Evolutionary conservation across 1,140 invertebrate species (phyloP), one percentile per base, ranked within the genome.

Genomic region (Trichonephila inaurata): DNA sequence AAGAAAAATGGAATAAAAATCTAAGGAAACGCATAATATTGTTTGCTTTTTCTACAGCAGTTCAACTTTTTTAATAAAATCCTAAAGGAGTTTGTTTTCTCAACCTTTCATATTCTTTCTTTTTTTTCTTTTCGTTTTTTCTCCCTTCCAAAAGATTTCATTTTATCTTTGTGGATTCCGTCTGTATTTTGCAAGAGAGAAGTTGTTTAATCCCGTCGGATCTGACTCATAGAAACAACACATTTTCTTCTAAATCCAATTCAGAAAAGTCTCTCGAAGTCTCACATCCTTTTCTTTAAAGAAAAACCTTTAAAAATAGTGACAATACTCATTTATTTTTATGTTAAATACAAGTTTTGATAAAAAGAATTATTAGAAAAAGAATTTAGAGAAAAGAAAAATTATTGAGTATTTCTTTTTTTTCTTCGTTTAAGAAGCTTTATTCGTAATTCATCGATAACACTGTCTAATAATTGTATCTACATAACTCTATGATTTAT

Each of bases 41-140:
- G 72, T 77, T 77, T 77, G 33, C 72, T 77, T 77, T 77, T 69
- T 77, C 28, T 33, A 77, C 72, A 77, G 72, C 28, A 18, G 33
- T 33, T 33, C 28, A 77, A 69, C 28, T 77, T 40, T 77, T 77
- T 77, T 77, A 77, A 77, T 77, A 77, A 77, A 77, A 77, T 40
- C 72, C 72, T 77, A 18, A 77, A 77, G 28, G 28, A 77, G 28
- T 77, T 77, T 33, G 28, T 33, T 28, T 33, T 77, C 72, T 77
- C 28, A 19, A 33, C 28, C 24, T 77, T 18, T 77, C 28, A 77
- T 40, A 77, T 77, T 77, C 33, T 2, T 33, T 77, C 18, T 77
- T 16, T 77, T n/a, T 14, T 24, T 24, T 7, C 12, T 77, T 77
- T 77, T 28, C 18, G 69, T 8, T 40, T 40, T 51, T 51, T 51